Evolutionary conservation across 2,113 vertebrate species (phyloP).

Genomic region (Rhodinocichla rosea): DNA sequence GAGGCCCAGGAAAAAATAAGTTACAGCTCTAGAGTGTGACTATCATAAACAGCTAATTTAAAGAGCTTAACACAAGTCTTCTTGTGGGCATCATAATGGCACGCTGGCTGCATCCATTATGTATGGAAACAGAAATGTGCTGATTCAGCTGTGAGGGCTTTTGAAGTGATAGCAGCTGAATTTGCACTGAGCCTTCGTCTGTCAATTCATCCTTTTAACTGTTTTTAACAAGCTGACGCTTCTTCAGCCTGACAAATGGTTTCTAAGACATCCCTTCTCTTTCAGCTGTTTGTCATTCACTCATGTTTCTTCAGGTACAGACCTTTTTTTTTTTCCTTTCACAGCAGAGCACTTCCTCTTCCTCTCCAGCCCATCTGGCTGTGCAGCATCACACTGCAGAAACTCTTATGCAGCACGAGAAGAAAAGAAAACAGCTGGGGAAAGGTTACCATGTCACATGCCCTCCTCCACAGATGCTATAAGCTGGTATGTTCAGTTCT

Average conservation of each 20-base stretch:
- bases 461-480: neutral
- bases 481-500: slow-evolving; percentile 1
- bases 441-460: neutral
- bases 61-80: neutral
- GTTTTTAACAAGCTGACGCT: neutral
- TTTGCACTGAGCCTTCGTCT: neutral
- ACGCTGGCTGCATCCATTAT: neutral
- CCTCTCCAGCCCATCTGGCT: neutral
- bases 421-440: slow-evolving; percentile 39
- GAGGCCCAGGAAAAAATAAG: neutral
- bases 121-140: neutral
- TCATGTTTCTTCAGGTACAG: slow-evolving; percentile 5
- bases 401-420: slow-evolving; percentile 8
- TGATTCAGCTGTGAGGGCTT: slow-evolving; percentile 31
- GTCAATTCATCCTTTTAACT: slow-evolving; percentile 32
- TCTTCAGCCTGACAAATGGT: slow-evolving; percentile 22
- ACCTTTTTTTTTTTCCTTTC: neutral
- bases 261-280: slow-evolving; percentile 13
- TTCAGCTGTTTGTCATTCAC: slow-evolving; percentile 21
- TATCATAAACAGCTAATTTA: neutral
- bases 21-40: neutral
- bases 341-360: neutral
- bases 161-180: slow-evolving; percentile 41
- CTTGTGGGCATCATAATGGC: neutral
- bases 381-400: slow-evolving; percentile 13